Evolutionary conservation across 2,888 invertebrate species (phyloP).

Genomic region (Trisateles emortualis): DNA sequence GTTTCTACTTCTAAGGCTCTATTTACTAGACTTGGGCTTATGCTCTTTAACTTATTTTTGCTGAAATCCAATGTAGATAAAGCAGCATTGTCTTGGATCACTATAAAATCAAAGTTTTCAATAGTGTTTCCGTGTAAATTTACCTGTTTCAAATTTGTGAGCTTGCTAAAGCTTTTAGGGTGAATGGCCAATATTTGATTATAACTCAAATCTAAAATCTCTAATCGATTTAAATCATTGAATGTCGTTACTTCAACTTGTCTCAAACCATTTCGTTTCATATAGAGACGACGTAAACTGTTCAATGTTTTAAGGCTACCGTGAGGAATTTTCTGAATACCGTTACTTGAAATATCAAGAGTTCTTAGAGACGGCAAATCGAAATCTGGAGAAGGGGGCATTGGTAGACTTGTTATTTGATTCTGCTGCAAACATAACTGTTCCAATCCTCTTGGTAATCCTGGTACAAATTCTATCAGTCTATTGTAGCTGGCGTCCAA

Average conservation of each 20-base stretch:
- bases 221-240: constrained; percentile 89
- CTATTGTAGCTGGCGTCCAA: constrained; percentile 92
- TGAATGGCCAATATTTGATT: constrained; percentile 91
- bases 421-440: constrained; percentile 91
- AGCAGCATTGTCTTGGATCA: constrained; percentile 89
- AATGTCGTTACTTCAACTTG: constrained; percentile 90
- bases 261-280: constrained; percentile 91
- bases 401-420: constrained; percentile 89
- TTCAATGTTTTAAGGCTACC: constrained; percentile 89
- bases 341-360: constrained; percentile 92
- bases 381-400: constrained; percentile 89
- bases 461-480: constrained; percentile 91
- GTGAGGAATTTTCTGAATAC: constrained; percentile 89
- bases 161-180: constrained; percentile 88
- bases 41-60: constrained; percentile 90
- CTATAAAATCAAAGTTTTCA: constrained; percentile 89
- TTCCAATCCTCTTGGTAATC: constrained; percentile 92
- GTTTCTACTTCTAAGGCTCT: constrained; percentile 89
- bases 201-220: constrained; percentile 91
- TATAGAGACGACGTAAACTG: constrained; percentile 89
- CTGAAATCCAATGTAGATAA: constrained; percentile 91
- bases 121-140: constrained; percentile 92
- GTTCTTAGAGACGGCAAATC: constrained; percentile 91
- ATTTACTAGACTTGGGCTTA: constrained; percentile 88
- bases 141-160: constrained; percentile 89